These are phyloP conservation scores for Melanotaenia duboulayi DNA, from an alignment of 2,113 vertebrate species.

Conservation along the genomic window DNA sequence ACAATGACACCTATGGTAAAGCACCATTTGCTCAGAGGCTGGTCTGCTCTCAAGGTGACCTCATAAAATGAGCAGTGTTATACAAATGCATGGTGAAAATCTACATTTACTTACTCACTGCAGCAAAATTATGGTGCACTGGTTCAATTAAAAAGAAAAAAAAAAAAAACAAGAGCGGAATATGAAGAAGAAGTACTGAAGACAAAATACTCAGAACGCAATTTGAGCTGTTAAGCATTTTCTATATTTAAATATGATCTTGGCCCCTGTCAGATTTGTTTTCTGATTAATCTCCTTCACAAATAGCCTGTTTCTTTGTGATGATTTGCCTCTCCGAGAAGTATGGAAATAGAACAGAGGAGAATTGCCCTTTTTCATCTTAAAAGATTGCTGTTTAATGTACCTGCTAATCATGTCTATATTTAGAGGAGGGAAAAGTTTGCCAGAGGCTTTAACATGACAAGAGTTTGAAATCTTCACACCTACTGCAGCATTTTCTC, in stretches of 20 bases:
- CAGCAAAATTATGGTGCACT: constrained; percentile 44
- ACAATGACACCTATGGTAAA: constrained; percentile 24
- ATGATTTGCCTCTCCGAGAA: constrained; percentile 49
- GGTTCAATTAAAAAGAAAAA: constrained; percentile 50
- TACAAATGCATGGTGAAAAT: constrained; percentile 60
- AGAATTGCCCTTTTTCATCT: constrained; percentile 64
- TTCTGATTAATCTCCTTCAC: constrained; percentile 61
- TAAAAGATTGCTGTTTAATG: constrained; percentile 51
- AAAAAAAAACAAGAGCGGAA: constrained; percentile 32
- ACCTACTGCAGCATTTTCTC: background rate
- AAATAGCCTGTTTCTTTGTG: constrained; percentile 18
- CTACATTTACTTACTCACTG: constrained; percentile 49
- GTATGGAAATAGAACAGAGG: constrained; percentile 71
- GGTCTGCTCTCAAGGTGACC: constrained; percentile 57
- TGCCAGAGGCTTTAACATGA: constrained; percentile 56
- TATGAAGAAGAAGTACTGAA: constrained; percentile 21
- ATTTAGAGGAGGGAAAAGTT: constrained; percentile 56
- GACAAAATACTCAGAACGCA: constrained; percentile 39
- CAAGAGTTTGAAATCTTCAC: constrained; percentile 32
- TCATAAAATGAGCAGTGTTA: constrained; percentile 54
- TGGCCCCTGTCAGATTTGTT: constrained; percentile 59
- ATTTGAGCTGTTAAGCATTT: constrained; percentile 48
- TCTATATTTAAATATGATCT: constrained; percentile 61
- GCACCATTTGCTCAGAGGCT: constrained; percentile 32
- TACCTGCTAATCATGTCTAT: constrained; percentile 68